Base-by-base conservation (phyloP, 2,888 invertebrate species). In the Pyrochroa serraticornis region DNA sequence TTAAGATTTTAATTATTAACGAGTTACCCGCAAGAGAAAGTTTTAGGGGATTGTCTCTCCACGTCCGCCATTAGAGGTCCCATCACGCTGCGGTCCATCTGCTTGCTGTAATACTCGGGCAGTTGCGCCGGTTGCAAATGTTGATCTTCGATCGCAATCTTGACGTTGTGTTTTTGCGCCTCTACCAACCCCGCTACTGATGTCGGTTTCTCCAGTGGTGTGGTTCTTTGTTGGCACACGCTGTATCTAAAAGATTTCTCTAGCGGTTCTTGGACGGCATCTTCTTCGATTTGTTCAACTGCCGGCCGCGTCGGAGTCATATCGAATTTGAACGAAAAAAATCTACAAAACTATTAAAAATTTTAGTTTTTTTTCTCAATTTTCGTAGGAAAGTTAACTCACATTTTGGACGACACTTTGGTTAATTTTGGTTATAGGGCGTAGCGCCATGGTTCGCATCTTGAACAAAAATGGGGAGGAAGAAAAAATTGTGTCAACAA, bases 71-170 rank as follows among this genome's bases (percentile, higher is more conserved):
- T 43, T 44, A 62, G 45, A 33, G 56, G 12, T 1, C 51, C 35
- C 35, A 53, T 30, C 3, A 12, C 57, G 33, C 43, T 46, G 41
- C 10, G 39, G 10, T 42, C 53, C 38, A 64, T 54, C 7, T 64
- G 58, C 36, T 62, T 58, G 48, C 66, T 63, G 64, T 60, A 70
- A 49, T 67, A 72, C 39, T 67, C 64, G 1, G 70, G 68, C 48
- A 71, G 33, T 34, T 57, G 56, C 9, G 67, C 36, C 1, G 72
- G 72, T 47, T 72, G 72, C 32, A 71, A 49, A 9, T 68, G 67
- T 41, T 65, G 62, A 37, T 63, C 53, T 31, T 66, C 62, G 10
- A 65, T 49, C 13, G 55, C 56, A 9, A 62, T 57, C 30, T 63
- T 50, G 9, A 51, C 41, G 3, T n/a, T 39, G 32, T 52, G 47